Evolutionary conservation across 1,140 invertebrate species (phyloP), one percentile per base, ranked within the genome.

Genomic region (Drosophila ficusphila): DNA sequence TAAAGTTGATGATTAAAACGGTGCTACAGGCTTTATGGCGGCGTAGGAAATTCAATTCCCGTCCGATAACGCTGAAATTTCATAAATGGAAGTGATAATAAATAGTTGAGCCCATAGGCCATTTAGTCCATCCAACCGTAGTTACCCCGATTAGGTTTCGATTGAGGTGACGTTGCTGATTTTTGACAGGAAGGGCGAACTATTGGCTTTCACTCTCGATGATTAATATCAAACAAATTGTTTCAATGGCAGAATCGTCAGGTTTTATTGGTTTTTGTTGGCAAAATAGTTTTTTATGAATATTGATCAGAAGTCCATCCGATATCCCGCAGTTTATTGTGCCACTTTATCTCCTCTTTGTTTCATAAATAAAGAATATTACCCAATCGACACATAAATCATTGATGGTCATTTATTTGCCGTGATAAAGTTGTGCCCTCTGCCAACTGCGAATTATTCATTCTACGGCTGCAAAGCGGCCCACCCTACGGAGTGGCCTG

Each of bases 1-100:
- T 18, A 3, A 18, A 27, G 42, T 9, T 47, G 44, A 42, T 51
- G 60, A 65, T 51, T 65, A 52, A 41, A 31, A 49, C 48, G 42
- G 27, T 16, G 29, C 60, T 60, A 36, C 58, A 67, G 67, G 19
- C 19, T 42, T 67, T 16, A 67, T 67, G 25, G 21, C 16, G 34
- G 27, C 0, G 11, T 8, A 25, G 14, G 31, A 33, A 65, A 65
- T 41, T 64, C 14, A 36, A 61, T 58, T 56, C 18, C 23, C 7
- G 6, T 23, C 31, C n/a, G 19, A 9, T 14, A 27, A 19, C 8
- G 9, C n/a, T 14, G 25, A 29, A 62, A 33, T 25, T 62, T 33
- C 27, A 25, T 33, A 62, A 42, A 62, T 33, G 19, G 14, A 62
- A 19, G 21, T 12, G 54, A 53, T 57, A 53, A 34, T 57, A 34